Evolutionary conservation across 2,888 invertebrate species (phyloP).

Genomic region (Spatulosminthurus flaviceps): DNA sequence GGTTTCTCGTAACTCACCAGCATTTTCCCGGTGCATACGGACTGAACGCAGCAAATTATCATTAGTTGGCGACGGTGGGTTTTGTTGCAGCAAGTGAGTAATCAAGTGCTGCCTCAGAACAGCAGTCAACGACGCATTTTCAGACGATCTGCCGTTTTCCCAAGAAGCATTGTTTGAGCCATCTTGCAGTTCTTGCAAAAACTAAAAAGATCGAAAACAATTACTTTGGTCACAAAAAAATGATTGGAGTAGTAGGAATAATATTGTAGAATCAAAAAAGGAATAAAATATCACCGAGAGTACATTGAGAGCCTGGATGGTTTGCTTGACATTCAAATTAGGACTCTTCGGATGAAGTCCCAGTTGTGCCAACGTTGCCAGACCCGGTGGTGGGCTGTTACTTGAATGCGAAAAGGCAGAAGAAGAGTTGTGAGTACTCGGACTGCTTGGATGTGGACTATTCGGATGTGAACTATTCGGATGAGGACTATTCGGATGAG

Average conservation of each 20-base stretch:
- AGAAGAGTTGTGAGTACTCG: not conserved
- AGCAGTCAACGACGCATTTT: constrained; percentile 45
- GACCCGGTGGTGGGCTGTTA: constrained; percentile 26
- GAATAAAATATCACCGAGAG: not conserved
- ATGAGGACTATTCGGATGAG: no score
- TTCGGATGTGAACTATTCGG: constrained; percentile 7
- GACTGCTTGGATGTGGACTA: not conserved
- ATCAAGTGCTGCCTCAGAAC: constrained; percentile 55
- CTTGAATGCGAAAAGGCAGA: not conserved
- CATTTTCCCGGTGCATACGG: constrained; percentile 74
- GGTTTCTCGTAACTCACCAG: constrained; percentile 68
- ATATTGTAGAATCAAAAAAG: not conserved
- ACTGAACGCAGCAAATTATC: constrained; percentile 73
- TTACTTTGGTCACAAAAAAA: not conserved
- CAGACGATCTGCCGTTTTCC: constrained; percentile 20
- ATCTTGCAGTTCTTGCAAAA: constrained; percentile 48
- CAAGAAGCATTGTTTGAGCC: constrained; percentile 11
- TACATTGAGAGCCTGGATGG: constrained; percentile 29
- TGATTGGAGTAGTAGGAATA: not conserved
- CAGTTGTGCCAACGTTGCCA: constrained; percentile 16
- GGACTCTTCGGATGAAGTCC: not conserved
- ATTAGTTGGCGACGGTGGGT: constrained; percentile 50
- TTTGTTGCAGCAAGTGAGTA: constrained; percentile 39
- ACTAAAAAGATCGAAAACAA: constrained; percentile 28
- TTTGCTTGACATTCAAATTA: constrained; percentile 28